Conservation (phyloP, 2,888 invertebrate species). For the Tetropium fuscum region DNA sequence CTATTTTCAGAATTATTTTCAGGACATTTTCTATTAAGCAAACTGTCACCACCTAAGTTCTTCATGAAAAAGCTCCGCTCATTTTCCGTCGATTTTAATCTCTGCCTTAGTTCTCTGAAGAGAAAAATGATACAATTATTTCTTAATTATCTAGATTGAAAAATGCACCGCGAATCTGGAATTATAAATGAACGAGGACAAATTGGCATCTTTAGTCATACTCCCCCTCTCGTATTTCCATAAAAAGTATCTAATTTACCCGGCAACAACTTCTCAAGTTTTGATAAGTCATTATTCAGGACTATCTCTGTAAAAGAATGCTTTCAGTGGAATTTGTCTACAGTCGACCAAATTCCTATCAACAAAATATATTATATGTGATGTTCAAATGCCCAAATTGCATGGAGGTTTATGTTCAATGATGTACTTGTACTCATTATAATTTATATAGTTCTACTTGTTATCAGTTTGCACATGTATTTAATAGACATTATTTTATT, state of each 20-base stretch:
- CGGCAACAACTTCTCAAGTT: conserved; percentile 54
- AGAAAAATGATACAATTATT: conserved; percentile 43
- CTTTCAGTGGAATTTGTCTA: conserved; percentile 31
- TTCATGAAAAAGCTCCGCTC: conserved; percentile 1
- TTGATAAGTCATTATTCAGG: conserved; percentile 60
- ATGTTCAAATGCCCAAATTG: too few relatives aligned
- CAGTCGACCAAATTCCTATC: conserved; percentile 21
- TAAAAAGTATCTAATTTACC: conserved; percentile 57
- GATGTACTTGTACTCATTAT: too few relatives aligned
- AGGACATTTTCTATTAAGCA: too few relatives aligned
- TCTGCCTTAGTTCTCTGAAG: conserved; percentile 13
- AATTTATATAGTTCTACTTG: too few relatives aligned
- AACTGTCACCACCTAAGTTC: too few relatives aligned
- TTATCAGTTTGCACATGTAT: too few relatives aligned
- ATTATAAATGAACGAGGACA: conserved; percentile 45
- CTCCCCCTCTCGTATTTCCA: conserved; percentile 42
- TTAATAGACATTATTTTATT: too few relatives aligned
- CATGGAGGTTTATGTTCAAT: too few relatives aligned
- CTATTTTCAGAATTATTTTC: too few relatives aligned
- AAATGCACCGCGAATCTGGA: conserved; percentile 40
- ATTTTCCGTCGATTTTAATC: conserved; percentile 19
- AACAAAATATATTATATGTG: too few relatives aligned
- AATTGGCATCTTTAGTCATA: conserved; percentile 46
- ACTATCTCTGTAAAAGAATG: conserved; percentile 49
- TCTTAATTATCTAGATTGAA: conserved; percentile 44